phyloP scores from a whole-genome alignment of 2,113 vertebrate genomes.

The Marcusenius ussheri region DNA sequence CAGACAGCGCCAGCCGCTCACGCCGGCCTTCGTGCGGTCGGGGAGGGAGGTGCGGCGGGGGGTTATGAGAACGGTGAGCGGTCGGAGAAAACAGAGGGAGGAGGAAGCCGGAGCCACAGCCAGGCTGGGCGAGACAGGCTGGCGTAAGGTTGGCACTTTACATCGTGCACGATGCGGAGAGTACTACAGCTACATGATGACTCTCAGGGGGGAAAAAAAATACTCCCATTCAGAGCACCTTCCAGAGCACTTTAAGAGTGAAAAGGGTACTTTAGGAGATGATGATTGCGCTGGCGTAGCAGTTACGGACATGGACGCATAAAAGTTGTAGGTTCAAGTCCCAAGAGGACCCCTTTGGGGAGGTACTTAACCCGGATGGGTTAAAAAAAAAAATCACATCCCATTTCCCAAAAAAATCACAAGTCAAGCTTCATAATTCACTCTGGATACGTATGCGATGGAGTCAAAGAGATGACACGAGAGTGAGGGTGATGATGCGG shows the following conservation, averaged over 20 bases:
- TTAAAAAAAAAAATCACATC: not conserved
- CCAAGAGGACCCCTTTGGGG: not conserved
- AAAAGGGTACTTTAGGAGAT: not conserved
- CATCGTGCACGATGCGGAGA: not conserved
- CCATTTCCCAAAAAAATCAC: too few species aligned
- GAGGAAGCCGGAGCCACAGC: not conserved
- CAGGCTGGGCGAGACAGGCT: not conserved
- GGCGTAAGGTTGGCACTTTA: not conserved
- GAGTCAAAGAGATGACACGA: not conserved
- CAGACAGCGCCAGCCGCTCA: not conserved
- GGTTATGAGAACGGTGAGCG: not conserved
- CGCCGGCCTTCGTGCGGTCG: not conserved
- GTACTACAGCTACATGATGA: not conserved
- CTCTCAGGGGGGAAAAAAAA: not conserved
- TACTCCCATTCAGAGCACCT: not conserved
- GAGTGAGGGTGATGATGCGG: not conserved
- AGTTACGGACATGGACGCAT: not conserved
- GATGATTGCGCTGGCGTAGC: not conserved
- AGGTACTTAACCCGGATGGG: not conserved
- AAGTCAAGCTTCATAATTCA: not conserved
- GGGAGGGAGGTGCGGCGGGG: not conserved
- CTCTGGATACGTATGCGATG: not conserved
- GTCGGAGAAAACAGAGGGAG: not conserved
- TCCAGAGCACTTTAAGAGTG: not conserved
- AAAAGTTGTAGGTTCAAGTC: not conserved